Evolutionary conservation across 2,888 invertebrate species (phyloP).

Genomic region (Eristalis pertinax): DNA sequence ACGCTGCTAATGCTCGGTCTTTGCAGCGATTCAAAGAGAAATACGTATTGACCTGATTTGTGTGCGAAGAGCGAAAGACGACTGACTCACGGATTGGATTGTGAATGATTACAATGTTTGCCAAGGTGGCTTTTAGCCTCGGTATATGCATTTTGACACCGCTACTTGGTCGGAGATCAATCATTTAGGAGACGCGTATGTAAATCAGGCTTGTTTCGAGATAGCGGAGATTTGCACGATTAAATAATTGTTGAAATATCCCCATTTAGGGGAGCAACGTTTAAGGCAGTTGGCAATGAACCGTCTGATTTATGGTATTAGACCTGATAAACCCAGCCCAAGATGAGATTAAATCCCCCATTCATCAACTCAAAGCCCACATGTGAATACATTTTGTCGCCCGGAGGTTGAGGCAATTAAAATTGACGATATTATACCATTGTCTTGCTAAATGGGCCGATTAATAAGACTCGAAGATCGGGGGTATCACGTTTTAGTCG

Average conservation of each 20-base stretch:
- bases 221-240: neutral
- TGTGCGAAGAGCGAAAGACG: neutral
- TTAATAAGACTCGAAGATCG: too few species aligned
- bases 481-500: too few species aligned
- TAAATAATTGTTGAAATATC: neutral
- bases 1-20: neutral
- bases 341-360: neutral
- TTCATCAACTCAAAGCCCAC: neutral
- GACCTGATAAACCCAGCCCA: neutral
- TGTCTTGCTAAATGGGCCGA: too few species aligned
- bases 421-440: too few species aligned
- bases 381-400: neutral
- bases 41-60: slow-evolving; percentile 35
- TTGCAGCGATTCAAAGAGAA: slow-evolving; percentile 8
- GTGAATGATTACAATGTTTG: neutral
- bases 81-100: neutral
- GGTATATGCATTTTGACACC: neutral
- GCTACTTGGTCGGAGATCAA: neutral
- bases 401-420: neutral
- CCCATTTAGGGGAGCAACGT: too few species aligned
- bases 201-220: neutral
- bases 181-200: neutral
- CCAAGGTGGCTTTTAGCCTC: neutral
- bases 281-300: neutral
- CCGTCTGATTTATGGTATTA: neutral